Evolutionary conservation across 2,113 vertebrate species (phyloP), one percentile per base, ranked within the genome.

Genomic region (Naja naja): DNA sequence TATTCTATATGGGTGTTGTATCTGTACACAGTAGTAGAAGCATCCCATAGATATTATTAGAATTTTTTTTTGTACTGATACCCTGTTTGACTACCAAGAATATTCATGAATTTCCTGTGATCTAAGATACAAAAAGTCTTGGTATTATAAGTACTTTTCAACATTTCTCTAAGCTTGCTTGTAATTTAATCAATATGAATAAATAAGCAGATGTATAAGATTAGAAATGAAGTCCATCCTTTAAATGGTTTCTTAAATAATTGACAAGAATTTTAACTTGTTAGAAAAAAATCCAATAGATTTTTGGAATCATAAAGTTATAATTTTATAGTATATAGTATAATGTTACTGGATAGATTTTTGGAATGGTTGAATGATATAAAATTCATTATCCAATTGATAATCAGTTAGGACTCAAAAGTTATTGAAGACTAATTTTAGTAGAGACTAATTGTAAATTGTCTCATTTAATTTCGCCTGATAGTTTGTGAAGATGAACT

Each of bases 121-220:
- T 93, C 94, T 89, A 10, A 74, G 45, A 93, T 94, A 27, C 34
- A 87, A 91, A 88, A 11, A 93, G 89, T 55, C 34, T 54, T 0
- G 27, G 89, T 22, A 30, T 90, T 95, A 86, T 27, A 86, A 64
- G n/a, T 95, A 60, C 58, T 96, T 94, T 87, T 34, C 74, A 90
- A 49, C 89, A 85, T 91, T 64, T 96, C 87, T 90, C 87, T 95
- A 94, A 92, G 45, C 39, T 64, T 88, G 43, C 20, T 91, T 94
- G 91, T 87, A 92, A 27, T 85, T 96, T 87, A 4, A 0, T 96
- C 85, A 93, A 25, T 93, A 55, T 92, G 90, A 81, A 81, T 81
- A 92, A 94, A 93, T 92, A 90, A 93, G 92, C 3, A 93, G 81
- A 95, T 90, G 93, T 95, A 91, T 95, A 91, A 90, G 91, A 88